phyloP scores from a whole-genome alignment of 2,113 vertebrate species.

The Rhipidura dahli region DNA sequence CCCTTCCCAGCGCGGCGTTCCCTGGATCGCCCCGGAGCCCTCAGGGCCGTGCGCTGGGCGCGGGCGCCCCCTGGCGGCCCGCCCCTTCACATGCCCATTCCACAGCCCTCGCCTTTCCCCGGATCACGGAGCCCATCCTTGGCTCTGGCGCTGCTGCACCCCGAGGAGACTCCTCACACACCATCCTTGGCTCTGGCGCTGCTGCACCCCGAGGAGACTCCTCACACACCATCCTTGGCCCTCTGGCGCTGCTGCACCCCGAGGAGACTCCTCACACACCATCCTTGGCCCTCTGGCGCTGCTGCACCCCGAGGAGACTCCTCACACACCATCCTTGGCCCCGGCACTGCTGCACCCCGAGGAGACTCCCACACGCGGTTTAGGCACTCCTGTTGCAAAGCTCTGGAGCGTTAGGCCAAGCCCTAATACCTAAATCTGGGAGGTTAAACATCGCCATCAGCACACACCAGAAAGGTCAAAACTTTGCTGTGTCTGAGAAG shows the following conservation, averaged over 20 bases:
- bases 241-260: neutral
- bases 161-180: no score
- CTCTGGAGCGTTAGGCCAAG: neutral
- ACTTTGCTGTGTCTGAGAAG: neutral
- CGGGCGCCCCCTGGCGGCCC: neutral
- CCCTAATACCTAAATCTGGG: neutral
- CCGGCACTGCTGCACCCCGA: neutral
- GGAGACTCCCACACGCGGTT: neutral
- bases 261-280: no score
- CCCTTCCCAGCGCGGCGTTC: neutral
- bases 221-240: no score
- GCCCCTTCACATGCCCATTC: no score
- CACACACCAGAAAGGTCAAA: neutral
- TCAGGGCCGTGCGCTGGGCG: neutral
- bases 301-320: neutral
- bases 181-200: neutral
- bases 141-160: neutral
- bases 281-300: neutral
- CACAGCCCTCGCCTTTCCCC: neutral
- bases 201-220: neutral
- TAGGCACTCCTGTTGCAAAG: neutral
- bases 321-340: no score
- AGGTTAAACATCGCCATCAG: neutral
- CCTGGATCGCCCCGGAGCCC: neutral
- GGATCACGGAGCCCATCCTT: neutral